Evolutionary conservation across 2,888 invertebrate species (phyloP), one percentile per base, ranked within the genome.

Genomic region (Plagiodera versicolora): DNA sequence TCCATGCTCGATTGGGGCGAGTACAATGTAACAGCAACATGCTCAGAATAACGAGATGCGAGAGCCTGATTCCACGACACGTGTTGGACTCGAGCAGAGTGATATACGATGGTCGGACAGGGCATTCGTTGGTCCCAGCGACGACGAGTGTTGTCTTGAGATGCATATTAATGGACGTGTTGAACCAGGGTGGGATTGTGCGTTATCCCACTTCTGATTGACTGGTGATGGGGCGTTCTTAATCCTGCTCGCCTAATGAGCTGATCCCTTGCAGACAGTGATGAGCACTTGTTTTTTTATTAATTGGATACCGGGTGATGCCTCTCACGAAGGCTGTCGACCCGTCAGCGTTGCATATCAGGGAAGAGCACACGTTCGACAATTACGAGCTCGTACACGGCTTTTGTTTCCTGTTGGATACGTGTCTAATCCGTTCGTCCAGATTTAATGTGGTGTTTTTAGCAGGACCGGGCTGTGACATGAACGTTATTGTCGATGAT

Each of bases 91-190:
- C 60, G 63, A 65, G 64, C 62, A 51, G 57, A 32, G 60, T 65
- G 67, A 69, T 69, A 66, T 66, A 69, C 67, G 66, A 63, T 64
- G 67, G 69, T 64, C 66, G 62, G 64, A 62, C 52, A 53, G 44
- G 66, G 39, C 11, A 10, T 1, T n/a, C n/a, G n/a, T n/a, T n/a
- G n/a, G n/a, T n/a, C n/a, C n/a, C n/a, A n/a, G n/a, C n/a, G n/a
- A n/a, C n/a, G n/a, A n/a, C n/a, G n/a, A n/a, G n/a, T n/a, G n/a
- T n/a, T n/a, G n/a, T n/a, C n/a, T n/a, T n/a, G n/a, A n/a, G n/a
- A n/a, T n/a, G n/a, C n/a, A n/a, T n/a, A n/a, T n/a, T n/a, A n/a
- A n/a, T n/a, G n/a, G n/a, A n/a, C n/a, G n/a, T n/a, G n/a, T n/a
- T n/a, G n/a, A n/a, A n/a, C n/a, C n/a, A n/a, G n/a, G n/a, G n/a